Evolutionary conservation across 2,797 vertebrate genomes (phyloP), one percentile per base, ranked within the genome.

Genomic region (Natrix natrix): DNA sequence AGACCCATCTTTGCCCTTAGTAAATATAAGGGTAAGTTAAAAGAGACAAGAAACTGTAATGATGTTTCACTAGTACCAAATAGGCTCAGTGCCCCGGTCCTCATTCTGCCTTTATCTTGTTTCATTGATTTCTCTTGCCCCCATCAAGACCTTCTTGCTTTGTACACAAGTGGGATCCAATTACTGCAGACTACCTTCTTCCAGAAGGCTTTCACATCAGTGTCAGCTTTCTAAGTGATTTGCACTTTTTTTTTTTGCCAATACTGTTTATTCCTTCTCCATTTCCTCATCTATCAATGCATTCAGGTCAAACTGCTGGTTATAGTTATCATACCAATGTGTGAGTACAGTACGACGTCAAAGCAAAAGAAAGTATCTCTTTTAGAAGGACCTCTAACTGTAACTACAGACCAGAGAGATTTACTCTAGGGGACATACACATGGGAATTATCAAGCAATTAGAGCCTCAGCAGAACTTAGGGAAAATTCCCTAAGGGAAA

Each of bases 91-190:
- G 69, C 91, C 91, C 57, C 93, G 83, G 83, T 91, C 55, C 91
- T 95, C 94, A 16, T 91, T 52, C n/a, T 89, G 87, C 93, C 92
- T 95, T 92, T 95, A 93, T 92, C 93, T 96, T 93, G 93, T 95
- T 95, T 95, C 95, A 96, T 96, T 95, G 96, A 96, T 96, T 96
- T 95, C 90, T 90, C 89, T 94, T 69, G 69, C 94, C 94, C 69
- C 88, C 61, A 74, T 92, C 3, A 11, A 95, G 93, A 91, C 90
- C 92, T 95, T 17, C 88, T 92, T 94, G 94, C 94, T 94, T 93
- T 26, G 89, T 74, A 92, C 92, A 88, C 60, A 52, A 95, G 94
- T 94, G 95, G 93, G 88, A 94, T 94, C 96, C 95, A 94, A 95
- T 96, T 96, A 95, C 92, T 89, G 55, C 95, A 91, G 87, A 83